These are phyloP conservation scores for Omphaloscelis lunosa DNA, from an alignment of 2,888 invertebrate genomes.

Conservation along the genomic window DNA sequence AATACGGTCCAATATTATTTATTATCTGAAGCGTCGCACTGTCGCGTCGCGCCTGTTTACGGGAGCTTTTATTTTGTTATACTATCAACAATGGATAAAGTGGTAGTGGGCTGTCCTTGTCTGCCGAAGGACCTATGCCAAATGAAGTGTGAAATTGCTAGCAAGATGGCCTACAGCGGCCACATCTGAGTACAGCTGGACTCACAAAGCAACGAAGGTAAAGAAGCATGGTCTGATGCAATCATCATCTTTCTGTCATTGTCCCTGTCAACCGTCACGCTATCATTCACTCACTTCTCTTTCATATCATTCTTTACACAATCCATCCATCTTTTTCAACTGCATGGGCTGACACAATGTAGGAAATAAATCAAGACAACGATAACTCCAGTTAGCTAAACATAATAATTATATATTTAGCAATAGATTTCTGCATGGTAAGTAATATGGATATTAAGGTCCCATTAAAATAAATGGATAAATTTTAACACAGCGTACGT, in stretches of 20 bases:
- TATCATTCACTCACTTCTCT: neutral
- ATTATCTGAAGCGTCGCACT: too few species aligned
- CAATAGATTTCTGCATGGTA: neutral
- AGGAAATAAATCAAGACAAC: neutral
- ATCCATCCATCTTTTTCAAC: neutral
- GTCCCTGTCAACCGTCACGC: neutral
- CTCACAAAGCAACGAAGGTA: neutral
- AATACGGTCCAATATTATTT: too few species aligned
- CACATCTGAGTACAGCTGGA: neutral
- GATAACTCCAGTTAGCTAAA: neutral
- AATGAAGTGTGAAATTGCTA: neutral
- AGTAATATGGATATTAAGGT: too few species aligned
- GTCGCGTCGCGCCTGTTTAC: too few species aligned
- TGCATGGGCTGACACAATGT: neutral
- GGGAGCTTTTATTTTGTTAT: neutral
- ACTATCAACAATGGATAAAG: neutral
- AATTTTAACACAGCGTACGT: too few species aligned
- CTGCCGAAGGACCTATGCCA: neutral
- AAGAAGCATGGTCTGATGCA: neutral
- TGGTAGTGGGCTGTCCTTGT: neutral
- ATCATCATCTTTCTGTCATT: neutral
- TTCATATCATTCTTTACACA: too few species aligned
- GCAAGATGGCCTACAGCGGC: neutral
- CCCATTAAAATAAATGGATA: too few species aligned
- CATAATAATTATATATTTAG: neutral